These are phyloP conservation scores for Drosophila murphyi DNA, from an alignment of 1,140 invertebrate genomes.

Conservation along the genomic window DNA sequence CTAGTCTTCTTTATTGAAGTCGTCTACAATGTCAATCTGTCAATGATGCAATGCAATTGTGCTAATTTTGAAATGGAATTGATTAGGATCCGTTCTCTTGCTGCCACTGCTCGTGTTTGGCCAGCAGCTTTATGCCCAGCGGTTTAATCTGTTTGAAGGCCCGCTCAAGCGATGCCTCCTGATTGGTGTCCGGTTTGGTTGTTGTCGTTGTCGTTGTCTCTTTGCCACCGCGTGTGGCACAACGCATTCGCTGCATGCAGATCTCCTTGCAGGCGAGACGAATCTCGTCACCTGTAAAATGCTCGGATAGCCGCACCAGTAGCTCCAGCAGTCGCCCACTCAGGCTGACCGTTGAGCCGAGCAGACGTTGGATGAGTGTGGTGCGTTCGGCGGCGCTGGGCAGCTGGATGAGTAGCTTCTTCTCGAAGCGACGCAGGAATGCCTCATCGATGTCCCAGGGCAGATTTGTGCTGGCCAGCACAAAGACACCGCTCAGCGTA, in stretches of 20 bases:
- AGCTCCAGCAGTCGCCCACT: slow-evolving; percentile 85
- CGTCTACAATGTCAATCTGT: neutral
- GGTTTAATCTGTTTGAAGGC: slow-evolving; percentile 72
- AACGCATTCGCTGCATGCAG: slow-evolving; percentile 87
- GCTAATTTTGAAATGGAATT: neutral
- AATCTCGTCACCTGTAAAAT: slow-evolving; percentile 94
- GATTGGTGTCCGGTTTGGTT: neutral
- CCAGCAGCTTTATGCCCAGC: slow-evolving; percentile 64
- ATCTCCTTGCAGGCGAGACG: slow-evolving; percentile 95
- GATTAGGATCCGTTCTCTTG: slow-evolving; percentile 70
- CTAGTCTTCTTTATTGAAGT: neutral
- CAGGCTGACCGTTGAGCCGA: slow-evolving; percentile 83
- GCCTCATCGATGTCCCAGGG: slow-evolving; percentile 97
- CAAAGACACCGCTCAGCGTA: slow-evolving; percentile 87
- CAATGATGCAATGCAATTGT: neutral
- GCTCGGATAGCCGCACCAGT: slow-evolving; percentile 88
- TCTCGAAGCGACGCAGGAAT: slow-evolving; percentile 94
- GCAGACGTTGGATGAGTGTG: slow-evolving; percentile 88
- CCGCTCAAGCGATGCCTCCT: slow-evolving; percentile 53
- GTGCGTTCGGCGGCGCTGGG: slow-evolving; percentile 88
- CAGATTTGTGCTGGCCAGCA: slow-evolving; percentile 95
- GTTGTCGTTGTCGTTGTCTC: no score
- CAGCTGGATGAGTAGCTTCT: slow-evolving; percentile 92
- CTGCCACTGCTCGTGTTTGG: slow-evolving; percentile 74
- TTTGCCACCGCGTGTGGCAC: slow-evolving; percentile 43